phyloP scores from a whole-genome alignment of 2,888 invertebrate genomes.

The Hipparchia sbordonii region DNA sequence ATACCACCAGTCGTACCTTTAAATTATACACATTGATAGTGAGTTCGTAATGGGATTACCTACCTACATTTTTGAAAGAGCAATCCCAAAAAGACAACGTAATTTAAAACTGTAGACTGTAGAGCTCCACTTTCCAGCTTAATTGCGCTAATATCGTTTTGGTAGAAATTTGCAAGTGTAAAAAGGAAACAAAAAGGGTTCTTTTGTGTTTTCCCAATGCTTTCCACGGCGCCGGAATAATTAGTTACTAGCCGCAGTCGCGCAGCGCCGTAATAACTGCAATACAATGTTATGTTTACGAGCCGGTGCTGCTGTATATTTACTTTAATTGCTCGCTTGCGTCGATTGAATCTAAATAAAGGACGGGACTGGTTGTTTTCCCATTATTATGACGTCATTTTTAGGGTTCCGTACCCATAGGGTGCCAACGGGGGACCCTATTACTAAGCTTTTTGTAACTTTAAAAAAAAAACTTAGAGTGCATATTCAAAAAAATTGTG shows the following conservation, averaged over 20 bases:
- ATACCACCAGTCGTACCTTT: too few relatives aligned
- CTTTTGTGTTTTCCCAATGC: not conserved
- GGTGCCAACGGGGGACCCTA: too few relatives aligned
- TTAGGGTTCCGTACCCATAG: too few relatives aligned
- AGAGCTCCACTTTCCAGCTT: not conserved
- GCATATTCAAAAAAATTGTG: too few relatives aligned
- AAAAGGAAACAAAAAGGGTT: constrained; percentile 14
- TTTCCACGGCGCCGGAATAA: constrained; percentile 9
- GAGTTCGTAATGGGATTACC: too few relatives aligned
- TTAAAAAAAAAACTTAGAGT: too few relatives aligned
- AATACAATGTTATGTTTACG: not conserved
- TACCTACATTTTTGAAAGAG: too few relatives aligned
- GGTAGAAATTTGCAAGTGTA: not conserved
- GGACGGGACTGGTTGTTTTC: not conserved
- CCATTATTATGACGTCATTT: too few relatives aligned
- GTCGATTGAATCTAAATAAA: not conserved
- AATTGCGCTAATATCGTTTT: constrained; percentile 13
- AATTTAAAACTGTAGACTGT: not conserved
- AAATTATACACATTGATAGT: too few relatives aligned
- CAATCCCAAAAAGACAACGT: not conserved
- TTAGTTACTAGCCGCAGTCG: constrained; percentile 7
- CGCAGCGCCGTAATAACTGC: constrained; percentile 6
- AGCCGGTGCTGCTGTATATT: not conserved
- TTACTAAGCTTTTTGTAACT: too few relatives aligned
- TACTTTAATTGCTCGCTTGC: constrained; percentile 6